Evolutionary conservation across 1,140 invertebrate species (phyloP).

Genomic region (Danaus plexippus): DNA sequence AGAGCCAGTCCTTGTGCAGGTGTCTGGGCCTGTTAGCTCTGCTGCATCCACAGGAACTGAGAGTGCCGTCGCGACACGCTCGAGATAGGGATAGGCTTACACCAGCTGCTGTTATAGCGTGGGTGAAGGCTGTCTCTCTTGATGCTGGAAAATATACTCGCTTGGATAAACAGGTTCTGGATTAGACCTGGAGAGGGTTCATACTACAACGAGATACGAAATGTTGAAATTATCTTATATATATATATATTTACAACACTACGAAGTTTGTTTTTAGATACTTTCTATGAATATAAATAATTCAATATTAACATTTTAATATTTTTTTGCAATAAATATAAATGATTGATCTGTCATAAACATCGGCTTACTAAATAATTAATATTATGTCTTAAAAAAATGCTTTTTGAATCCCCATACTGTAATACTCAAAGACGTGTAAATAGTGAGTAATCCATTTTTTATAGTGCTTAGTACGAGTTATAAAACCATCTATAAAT

Average conservation of each 20-base stretch:
- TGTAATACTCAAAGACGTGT: too few relatives aligned
- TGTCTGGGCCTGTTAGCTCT: slow-evolving; percentile 82
- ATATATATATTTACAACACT: too few relatives aligned
- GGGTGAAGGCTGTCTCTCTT: slow-evolving; percentile 91
- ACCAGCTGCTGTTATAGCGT: slow-evolving; percentile 90
- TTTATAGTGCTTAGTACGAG: background rate
- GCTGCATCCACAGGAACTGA: slow-evolving; percentile 91
- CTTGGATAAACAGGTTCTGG: background rate
- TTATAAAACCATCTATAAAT: slow-evolving; percentile 10
- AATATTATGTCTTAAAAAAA: slow-evolving; percentile 5
- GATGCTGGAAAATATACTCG: slow-evolving; percentile 77
- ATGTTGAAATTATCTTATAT: too few relatives aligned
- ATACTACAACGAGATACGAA: too few relatives aligned
- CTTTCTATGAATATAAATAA: too few relatives aligned
- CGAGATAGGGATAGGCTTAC: slow-evolving; percentile 89
- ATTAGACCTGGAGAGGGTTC: too few relatives aligned
- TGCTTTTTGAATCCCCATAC: too few relatives aligned
- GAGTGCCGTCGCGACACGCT: slow-evolving; percentile 89
- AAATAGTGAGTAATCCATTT: too few relatives aligned
- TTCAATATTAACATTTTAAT: too few relatives aligned
- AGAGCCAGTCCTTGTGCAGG: slow-evolving; percentile 91
- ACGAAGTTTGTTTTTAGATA: too few relatives aligned
- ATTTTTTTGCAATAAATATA: too few relatives aligned
- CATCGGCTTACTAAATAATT: slow-evolving; percentile 2
- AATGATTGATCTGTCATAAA: too few relatives aligned